phyloP scores from a whole-genome alignment of 2,888 invertebrate species.

The Dorcus parallelipipedus region DNA sequence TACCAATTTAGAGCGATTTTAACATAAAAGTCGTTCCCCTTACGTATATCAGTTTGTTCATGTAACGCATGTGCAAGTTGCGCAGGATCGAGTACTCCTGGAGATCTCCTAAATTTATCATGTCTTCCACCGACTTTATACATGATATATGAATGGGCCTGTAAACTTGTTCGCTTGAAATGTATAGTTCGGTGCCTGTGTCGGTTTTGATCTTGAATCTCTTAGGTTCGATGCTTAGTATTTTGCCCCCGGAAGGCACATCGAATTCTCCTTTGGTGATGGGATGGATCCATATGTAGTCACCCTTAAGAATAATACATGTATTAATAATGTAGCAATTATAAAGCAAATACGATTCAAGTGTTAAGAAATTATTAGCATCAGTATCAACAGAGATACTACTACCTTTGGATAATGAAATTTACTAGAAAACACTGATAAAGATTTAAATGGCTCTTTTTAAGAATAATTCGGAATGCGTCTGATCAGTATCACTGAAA shows the following conservation, averaged over 20 bases:
- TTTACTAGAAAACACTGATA: too few relatives aligned
- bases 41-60: constrained; percentile 87
- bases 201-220: constrained; percentile 79
- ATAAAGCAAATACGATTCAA: background rate
- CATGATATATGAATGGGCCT: constrained; percentile 78
- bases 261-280: constrained; percentile 70
- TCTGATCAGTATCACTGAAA: too few relatives aligned
- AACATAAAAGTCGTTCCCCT: constrained; percentile 43
- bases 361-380: too few relatives aligned
- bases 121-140: constrained; percentile 83
- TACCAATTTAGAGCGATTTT: constrained; percentile 8
- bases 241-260: constrained; percentile 80
- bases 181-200: constrained; percentile 70
- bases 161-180: constrained; percentile 58
- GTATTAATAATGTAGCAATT: too few relatives aligned
- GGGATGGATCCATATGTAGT: constrained; percentile 87
- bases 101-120: constrained; percentile 92
- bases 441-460: too few relatives aligned
- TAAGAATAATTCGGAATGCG: too few relatives aligned
- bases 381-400: too few relatives aligned
- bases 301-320: constrained; percentile 58
- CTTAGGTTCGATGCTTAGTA: constrained; percentile 72
- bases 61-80: constrained; percentile 86
- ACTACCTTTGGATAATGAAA: too few relatives aligned
- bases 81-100: constrained; percentile 92